Base-by-base conservation (phyloP, 2,888 invertebrate genomes). In the Resseliella maxima region DNA sequence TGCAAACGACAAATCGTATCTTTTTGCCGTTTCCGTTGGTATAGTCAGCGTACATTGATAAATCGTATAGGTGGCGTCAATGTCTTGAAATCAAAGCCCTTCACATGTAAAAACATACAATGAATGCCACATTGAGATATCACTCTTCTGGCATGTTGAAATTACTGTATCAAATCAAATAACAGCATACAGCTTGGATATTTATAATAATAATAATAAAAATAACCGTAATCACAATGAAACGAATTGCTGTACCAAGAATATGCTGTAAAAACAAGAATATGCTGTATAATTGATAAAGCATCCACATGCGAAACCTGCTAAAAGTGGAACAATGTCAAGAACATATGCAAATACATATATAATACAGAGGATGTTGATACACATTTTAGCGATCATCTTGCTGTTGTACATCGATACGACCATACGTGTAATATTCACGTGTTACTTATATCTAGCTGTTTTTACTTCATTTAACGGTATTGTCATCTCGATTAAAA, bases 281-380 rank as follows among this genome's bases (percentile, higher is more conserved):
- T 50, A 1, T 41, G 2, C 50, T 18, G 21, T 50, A 50, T 24
- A 24, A 31, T 72, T 72, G 72, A 72, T 72, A 72, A 35, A 12
- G 59, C 24, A 24, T 59, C 59, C 59, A 59, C 59, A 59, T 27
- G n/a, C 24, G n/a, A 72, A 72, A 72, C 72, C 72, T 72, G 72
- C 31, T 72, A 72, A 72, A 72, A 72, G 72, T 72, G 72, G 72
- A 72, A 72, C 72, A 35, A 72, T 12, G 15, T 72, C 35, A 72
- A 72, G 31, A 72, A 72, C 35, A 72, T 72, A 72, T 59, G 59
- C 59, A 59, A 59, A 59, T 2, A 50, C 5, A 12, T 59, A 5
- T 31, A 24, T 24, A 2, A 59, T 59, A 24, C 24, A 10, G 24
- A n/a, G 24, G 24, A 59, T 59, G 18, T 50, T 50, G 46, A 8